Base-by-base conservation (phyloP, 2,113 vertebrate species). In the Bambusicola thoracicus region DNA sequence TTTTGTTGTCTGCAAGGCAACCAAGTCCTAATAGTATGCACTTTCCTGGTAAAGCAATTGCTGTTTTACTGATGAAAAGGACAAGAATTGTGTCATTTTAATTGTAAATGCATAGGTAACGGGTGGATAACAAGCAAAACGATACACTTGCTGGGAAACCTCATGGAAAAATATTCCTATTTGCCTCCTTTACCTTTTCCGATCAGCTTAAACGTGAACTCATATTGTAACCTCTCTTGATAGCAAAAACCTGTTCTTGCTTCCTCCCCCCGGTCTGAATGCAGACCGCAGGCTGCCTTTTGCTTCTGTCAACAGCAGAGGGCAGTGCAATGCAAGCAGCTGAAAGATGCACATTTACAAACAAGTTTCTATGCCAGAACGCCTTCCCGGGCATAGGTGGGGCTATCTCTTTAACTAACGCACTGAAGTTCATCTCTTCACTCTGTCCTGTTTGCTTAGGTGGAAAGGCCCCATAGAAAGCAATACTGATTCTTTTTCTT, bases 141-240 rank as follows among this genome's bases (percentile, higher is more conserved):
- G 18, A 69, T 13, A 5, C 2, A 4, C 22, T 72, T 29, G 7
- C 16, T 13, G 20, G 21, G 12, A 38, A 59, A 19, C 7, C 15
- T 27, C 13, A 2, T 3, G 44, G 38, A 20, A 32, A 22, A 62
- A 20, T 2, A 2, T 3, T 29, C 8, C 2, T 0, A 2, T 8
- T 8, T 27, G 0, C 8, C 21, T 13, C 13, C 13, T 73, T n/a
- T 43, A 10, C 24, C 11, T 18, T 11, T 22, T 7, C 0, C 6
- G 46, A 15, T 8, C 8, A 3, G 32, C 17, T 74, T 29, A 11
- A 0, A 18, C 3, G 27, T 11, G 1, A 4, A 0, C 0, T 5
- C 8, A 0, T 0, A 2, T 22, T 75, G 2, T 1, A 32, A 4
- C 1, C 5, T 2, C 8, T 17, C 12, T 14, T 0, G 6, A 3